Evolutionary conservation across 2,113 vertebrate species (phyloP).

Genomic region (Theristicus caerulescens): DNA sequence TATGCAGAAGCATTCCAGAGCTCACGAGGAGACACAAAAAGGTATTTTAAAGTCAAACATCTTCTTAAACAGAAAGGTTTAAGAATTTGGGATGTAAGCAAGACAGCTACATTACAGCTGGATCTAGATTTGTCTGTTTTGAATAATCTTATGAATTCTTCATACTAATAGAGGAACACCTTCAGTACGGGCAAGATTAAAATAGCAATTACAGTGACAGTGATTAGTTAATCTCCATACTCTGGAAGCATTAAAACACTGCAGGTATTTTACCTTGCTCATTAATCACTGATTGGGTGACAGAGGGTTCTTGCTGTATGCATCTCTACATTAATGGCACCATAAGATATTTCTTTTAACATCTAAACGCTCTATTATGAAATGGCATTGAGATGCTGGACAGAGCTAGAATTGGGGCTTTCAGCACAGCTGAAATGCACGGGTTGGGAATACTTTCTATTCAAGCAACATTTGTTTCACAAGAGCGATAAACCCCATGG

Average conservation of each 20-base stretch:
- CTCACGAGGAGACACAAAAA: neutral
- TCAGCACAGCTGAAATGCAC: neutral
- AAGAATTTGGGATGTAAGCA: neutral
- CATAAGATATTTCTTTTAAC: neutral
- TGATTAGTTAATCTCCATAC: slow-evolving; percentile 4
- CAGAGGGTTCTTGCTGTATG: neutral
- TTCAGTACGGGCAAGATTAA: neutral
- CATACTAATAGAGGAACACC: neutral
- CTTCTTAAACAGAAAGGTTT: neutral
- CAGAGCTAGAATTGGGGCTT: slow-evolving; percentile 20
- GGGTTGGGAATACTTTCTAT: neutral
- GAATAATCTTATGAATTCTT: neutral
- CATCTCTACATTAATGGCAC: slow-evolving; percentile 10
- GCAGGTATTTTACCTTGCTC: slow-evolving; percentile 17
- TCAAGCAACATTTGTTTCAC: neutral
- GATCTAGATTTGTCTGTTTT: neutral
- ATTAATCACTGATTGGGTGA: neutral
- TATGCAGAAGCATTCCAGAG: neutral
- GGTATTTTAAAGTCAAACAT: neutral
- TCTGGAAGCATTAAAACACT: slow-evolving; percentile 35
- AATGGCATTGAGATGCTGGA: slow-evolving; percentile 34
- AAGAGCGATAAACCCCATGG: neutral
- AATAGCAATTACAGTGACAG: slow-evolving; percentile 25
- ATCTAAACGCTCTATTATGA: neutral
- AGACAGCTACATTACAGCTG: neutral